Conservation (phyloP, 2,113 vertebrate species). For the Aplodontia rufa region DNA sequence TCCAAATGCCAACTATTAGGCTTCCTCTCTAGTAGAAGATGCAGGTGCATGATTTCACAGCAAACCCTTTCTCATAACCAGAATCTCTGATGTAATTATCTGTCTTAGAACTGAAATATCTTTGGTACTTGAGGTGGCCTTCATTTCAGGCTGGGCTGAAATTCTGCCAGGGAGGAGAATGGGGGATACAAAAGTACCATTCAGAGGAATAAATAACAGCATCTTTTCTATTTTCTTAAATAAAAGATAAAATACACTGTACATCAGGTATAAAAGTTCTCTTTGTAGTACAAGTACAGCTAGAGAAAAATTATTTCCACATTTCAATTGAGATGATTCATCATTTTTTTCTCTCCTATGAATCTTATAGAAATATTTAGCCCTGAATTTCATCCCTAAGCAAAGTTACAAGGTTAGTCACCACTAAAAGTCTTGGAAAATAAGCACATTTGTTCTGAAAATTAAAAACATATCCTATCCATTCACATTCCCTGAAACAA, state of each 20-base stretch:
- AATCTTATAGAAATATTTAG: slow-evolving; percentile 43
- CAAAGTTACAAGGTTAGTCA: slow-evolving; percentile 44
- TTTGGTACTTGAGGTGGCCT: slow-evolving; percentile 56
- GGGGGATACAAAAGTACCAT: not conserved
- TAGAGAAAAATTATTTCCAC: slow-evolving; percentile 42
- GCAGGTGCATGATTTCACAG: not conserved
- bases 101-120: slow-evolving; percentile 30
- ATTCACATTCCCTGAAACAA: slow-evolving; percentile 37
- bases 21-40: not conserved
- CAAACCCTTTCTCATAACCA: not conserved
- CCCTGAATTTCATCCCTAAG: slow-evolving; percentile 30
- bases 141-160: slow-evolving; percentile 43
- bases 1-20: not conserved
- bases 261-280: not conserved
- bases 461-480: slow-evolving; percentile 44
- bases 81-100: slow-evolving; percentile 36
- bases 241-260: slow-evolving; percentile 33
- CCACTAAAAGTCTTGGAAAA: slow-evolving; percentile 7
- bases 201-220: slow-evolving; percentile 50
- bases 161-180: not conserved
- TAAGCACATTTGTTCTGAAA: slow-evolving; percentile 46
- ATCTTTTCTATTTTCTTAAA: slow-evolving; percentile 51
- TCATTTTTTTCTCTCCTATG: slow-evolving; percentile 31
- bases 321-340: slow-evolving; percentile 55
- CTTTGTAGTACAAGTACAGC: not conserved